Evolutionary conservation across 2,888 invertebrate genomes (phyloP).

Genomic region (Biston stratarius): DNA sequence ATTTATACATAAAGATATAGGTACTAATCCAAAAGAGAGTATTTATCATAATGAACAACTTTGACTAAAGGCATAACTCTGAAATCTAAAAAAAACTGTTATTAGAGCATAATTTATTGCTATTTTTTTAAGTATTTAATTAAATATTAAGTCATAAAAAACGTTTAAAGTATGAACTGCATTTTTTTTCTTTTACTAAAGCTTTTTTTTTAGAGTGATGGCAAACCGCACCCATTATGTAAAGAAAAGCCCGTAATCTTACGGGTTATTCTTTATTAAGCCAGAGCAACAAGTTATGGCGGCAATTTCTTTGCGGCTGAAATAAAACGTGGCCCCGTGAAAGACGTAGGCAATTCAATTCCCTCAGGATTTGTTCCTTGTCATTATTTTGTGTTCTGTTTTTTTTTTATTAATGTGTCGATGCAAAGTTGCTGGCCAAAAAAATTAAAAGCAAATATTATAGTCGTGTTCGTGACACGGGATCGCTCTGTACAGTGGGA

Average conservation of each 20-base stretch:
- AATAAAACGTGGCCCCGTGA: constrained; percentile 19
- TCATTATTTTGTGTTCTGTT: not conserved
- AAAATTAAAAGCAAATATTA: constrained; percentile 18
- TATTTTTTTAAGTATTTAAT: too few relatives aligned
- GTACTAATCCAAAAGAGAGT: too few relatives aligned
- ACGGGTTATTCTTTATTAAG: constrained; percentile 30
- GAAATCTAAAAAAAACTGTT: too few relatives aligned
- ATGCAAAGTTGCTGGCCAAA: not conserved
- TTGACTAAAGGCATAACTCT: too few relatives aligned
- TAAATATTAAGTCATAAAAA: too few relatives aligned
- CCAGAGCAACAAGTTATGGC: constrained; percentile 34
- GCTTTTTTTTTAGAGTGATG: too few relatives aligned
- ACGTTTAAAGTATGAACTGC: too few relatives aligned
- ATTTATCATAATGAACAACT: too few relatives aligned
- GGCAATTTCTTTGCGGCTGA: constrained; percentile 29
- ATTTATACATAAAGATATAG: too few relatives aligned
- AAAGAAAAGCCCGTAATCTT: constrained; percentile 19
- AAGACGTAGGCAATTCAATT: constrained; percentile 1
- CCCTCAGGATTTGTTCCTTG: constrained; percentile 4
- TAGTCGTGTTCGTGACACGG: constrained; percentile 25
- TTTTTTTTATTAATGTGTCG: not conserved
- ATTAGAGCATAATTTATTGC: too few relatives aligned
- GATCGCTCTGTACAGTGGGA: constrained; percentile 15
- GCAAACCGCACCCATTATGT: constrained; percentile 9
- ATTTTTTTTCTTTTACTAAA: too few relatives aligned